Evolutionary conservation across 2,888 invertebrate genomes (phyloP), one percentile per base, ranked within the genome.

Genomic region (Apamea monoglypha): DNA sequence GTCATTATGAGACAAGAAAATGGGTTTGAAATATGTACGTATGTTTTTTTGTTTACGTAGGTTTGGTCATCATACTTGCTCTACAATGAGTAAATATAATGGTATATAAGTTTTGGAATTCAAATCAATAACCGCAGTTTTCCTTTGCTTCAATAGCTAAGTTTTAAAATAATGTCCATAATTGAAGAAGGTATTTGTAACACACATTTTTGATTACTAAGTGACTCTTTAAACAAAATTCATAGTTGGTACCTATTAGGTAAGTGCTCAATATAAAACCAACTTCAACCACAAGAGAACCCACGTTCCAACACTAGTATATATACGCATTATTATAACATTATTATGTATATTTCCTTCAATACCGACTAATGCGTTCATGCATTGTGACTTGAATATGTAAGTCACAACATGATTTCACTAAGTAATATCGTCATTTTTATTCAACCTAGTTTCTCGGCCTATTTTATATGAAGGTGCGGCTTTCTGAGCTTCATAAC

Each of bases 371-470:
- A 85, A 85, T 85, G 85, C 76, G 74, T 83, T 76, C 59, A 64
- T 72, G 80, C 12, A 59, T 83, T 85, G 83, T 85, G 86, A 80
- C 73, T 61, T 32, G 84, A 85, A 85, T 85, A 76, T 80, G 50
- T 56, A 84, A 84, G 29, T 47, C 63, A 18, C 4, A 53, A 74
- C 76, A 77, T 68, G 84, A 47, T 61, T 64, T 47, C 64, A 56
- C 67, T 77, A 84, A 84, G 81, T 76, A 71, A 81, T 67, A 12
- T n/a, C n/a, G 32, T 2, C 56, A 73, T 74, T 84, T 84, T 74
- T 56, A 73, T 84, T 63, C 36, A 66, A 40, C 14, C n/a, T 53
- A 53, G 47, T 76, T 80, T 47, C 16, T 18, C 7, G 21, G 21
- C 1, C 10, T 47, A 53, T 74, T 64, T 69, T n/a, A 29, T 21